Conservation (phyloP, 2,797 vertebrate genomes). For the Pipistrellus nathusii region DNA sequence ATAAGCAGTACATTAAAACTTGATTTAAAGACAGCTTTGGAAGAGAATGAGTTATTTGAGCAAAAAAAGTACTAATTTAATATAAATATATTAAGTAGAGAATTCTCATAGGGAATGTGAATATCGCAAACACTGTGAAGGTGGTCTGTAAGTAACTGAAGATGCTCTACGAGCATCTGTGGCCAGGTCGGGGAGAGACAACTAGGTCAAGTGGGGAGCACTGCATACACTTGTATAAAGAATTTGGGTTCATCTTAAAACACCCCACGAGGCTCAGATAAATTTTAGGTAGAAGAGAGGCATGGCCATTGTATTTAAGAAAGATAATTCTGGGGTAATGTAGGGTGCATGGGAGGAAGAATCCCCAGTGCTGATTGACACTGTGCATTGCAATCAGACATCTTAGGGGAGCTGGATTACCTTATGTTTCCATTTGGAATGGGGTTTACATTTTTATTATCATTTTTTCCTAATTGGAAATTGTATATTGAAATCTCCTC, state of each 20-base stretch:
- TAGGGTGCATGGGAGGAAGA: not conserved
- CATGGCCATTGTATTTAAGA: not conserved
- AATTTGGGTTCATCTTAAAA: not conserved
- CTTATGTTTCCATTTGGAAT: not conserved
- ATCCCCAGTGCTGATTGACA: not conserved
- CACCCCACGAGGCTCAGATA: not conserved
- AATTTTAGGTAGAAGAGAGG: not conserved
- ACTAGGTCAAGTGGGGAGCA: not conserved
- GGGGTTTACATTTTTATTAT: not conserved
- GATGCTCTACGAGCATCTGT: not conserved
- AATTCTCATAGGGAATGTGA: not conserved
- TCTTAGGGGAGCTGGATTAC: not conserved
- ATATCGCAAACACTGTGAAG: not conserved
- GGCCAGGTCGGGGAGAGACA: not conserved
- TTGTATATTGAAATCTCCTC: not conserved
- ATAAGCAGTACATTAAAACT: not conserved
- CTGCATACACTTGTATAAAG: not conserved
- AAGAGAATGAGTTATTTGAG: not conserved
- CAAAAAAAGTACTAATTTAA: constrained; percentile 14
- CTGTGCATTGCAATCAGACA: not conserved
- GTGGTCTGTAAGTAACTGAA: not conserved
- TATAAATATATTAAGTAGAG: not conserved
- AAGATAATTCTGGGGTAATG: not conserved
- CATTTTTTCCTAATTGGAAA: not conserved
- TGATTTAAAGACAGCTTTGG: constrained; percentile 18